Base-by-base conservation (phyloP, 1,140 invertebrate genomes). In the Euura lappo region DNA sequence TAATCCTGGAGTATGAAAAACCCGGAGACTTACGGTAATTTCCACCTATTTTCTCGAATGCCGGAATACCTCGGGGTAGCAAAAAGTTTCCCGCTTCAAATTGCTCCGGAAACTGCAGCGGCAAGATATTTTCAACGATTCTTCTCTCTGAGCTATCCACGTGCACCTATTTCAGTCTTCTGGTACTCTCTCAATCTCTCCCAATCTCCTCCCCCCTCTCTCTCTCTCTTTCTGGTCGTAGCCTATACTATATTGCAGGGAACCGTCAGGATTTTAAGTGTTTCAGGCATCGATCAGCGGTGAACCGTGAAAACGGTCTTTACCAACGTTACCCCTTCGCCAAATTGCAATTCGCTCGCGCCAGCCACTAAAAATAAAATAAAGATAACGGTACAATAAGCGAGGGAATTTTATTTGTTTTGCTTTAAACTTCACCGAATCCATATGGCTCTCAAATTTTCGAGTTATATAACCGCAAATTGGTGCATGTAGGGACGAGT, bases 251-350 rank as follows among this genome's bases (percentile, higher is more conserved):
- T 60, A 60, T 60, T n/a, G 51, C 51, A n/a, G 8, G 51, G 13
- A 60, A 60, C 51, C 51, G 51, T 60, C 51, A 60, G 51, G 51
- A 60, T 60, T 60, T 60, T 60, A 60, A 60, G 51, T 60, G 51
- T 60, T 60, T n/a, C 51, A 60, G 51, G 51, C 51, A 60, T 60
- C 51, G 51, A 60, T 60, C 51, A 60, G 51, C 51, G 51, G 51
- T 60, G 51, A 60, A 60, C 8, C 51, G 51, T 60, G 51, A 60
- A 60, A 60, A 60, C 51, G 51, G 13, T 60, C 51, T 60, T 60
- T 5, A n/a, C 51, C 51, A 60, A 60, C 28, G 28, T 28, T 28
- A 28, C 51, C 51, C 51, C 51, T 60, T 60, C 51, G 51, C 51
- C 51, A 60, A 60, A 60, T 60, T 60, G 51, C 51, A 60, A 60